Base-by-base conservation (phyloP, 2,797 vertebrate genomes). In the Bovichtus diacanthus region DNA sequence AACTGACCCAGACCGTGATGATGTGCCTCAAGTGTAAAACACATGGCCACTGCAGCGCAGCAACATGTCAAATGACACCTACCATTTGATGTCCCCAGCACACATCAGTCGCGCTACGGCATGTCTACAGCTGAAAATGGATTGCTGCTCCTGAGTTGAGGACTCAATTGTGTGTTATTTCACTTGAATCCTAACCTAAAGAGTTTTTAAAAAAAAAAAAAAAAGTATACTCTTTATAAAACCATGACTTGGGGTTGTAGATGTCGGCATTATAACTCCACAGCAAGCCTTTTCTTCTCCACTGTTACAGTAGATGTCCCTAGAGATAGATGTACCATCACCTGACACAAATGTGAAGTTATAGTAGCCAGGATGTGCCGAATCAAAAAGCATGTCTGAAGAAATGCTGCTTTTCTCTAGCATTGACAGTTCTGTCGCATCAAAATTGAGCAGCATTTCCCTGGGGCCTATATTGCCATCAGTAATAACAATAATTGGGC, bases 1-100 rank as follows among this genome's bases (percentile, higher is more conserved):
- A 38, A n/a, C 56, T 74, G 61, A 77, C 43, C 70, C 61, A 51
- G 56, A 70, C 68, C 75, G 34, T 65, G 58, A 69, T 69, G 46
- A 71, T 72, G 21, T 31, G 66, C 51, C 38, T 62, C 9, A 34
- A 31, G 64, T 59, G 41, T 21, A 46, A 71, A 75, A 75, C 66
- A 49, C 59, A 38, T 47, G 59, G 27, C 23, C 59, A 15, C 53
- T 49, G 34, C 51, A 54, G 21, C 2, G 10, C 50, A 34, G 23
- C 70, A 47, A 29, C 44, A 43, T 64, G 47, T 74, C 50, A 39
- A 38, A 27, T 65, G 47, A 63, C 38, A 74, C 63, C 54, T 62
- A n/a, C 61, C 46, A 58, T 73, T 25, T 27, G 16, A 15, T 19
- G 21, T 68, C 59, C 31, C 18, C 2, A 19, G 75, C 63, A 39